Conservation (phyloP, 2,888 invertebrate species). For the Keiferia lycopersicella region DNA sequence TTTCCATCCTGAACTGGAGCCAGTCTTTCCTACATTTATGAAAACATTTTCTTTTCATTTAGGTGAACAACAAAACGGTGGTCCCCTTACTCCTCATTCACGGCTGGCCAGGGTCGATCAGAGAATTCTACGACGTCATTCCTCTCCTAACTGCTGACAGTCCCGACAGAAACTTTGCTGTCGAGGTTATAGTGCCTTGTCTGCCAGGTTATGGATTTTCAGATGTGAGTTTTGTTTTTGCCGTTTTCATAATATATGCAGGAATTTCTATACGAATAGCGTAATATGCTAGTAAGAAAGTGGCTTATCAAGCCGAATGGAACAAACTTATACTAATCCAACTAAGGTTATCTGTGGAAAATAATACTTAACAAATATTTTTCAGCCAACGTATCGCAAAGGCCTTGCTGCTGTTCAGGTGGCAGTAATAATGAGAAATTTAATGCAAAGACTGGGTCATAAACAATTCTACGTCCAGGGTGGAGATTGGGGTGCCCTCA, state of each 20-base stretch:
- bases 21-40: too few species aligned
- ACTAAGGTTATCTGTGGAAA: too few species aligned
- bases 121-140: conserved; percentile 85
- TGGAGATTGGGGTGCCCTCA: conserved; percentile 56
- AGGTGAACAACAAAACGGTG: conserved; percentile 49
- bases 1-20: too few species aligned
- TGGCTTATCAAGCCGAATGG: too few species aligned
- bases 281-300: too few species aligned
- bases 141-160: conserved; percentile 77
- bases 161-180: conserved; percentile 69
- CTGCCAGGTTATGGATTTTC: conserved; percentile 64
- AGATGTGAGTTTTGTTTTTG: conserved; percentile 38
- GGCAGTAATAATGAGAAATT: conserved; percentile 78
- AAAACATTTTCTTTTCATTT: neutral
- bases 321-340: too few species aligned
- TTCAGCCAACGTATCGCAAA: conserved; percentile 68
- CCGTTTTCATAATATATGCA: too few species aligned
- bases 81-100: conserved; percentile 84
- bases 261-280: too few species aligned
- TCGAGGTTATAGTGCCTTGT: conserved; percentile 71
- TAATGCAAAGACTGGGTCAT: conserved; percentile 84
- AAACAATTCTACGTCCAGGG: conserved; percentile 81
- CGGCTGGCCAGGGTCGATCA: conserved; percentile 89
- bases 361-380: neutral
- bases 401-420: conserved; percentile 76